These are phyloP conservation scores for Sparus aurata DNA, from an alignment of 2,797 vertebrate genomes.

Conservation along the genomic window DNA sequence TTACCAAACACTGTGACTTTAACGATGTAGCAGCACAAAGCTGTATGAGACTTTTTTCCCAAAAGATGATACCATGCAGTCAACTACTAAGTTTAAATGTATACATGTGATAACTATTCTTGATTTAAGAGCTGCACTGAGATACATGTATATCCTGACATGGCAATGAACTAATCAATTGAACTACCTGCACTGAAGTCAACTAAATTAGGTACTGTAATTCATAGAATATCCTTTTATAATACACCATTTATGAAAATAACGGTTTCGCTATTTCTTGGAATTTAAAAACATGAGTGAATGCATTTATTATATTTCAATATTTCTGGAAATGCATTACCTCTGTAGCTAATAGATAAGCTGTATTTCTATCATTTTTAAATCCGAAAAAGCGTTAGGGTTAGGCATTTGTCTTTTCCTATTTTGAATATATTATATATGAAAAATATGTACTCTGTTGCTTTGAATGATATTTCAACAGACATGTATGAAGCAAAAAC, in stretches of 20 bases:
- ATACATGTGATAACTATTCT: too few relatives aligned
- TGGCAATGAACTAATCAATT: too few relatives aligned
- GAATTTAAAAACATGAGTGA: neutral
- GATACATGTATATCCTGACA: too few relatives aligned
- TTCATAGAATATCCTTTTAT: neutral
- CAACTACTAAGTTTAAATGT: too few relatives aligned
- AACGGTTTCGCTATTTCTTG: neutral
- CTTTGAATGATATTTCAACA: neutral
- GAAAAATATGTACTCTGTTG: neutral
- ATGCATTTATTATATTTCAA: neutral
- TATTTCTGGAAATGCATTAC: neutral
- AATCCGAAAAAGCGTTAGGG: neutral
- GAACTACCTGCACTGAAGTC: neutral
- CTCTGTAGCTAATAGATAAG: neutral
- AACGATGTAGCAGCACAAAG: neutral
- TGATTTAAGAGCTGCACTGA: too few relatives aligned
- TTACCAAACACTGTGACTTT: neutral
- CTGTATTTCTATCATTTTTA: conserved; percentile 1
- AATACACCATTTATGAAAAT: neutral
- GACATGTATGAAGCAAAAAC: neutral
- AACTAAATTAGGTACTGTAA: neutral
- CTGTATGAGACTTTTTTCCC: too few relatives aligned
- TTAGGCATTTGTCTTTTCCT: neutral
- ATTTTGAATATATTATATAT: conserved; percentile 4
- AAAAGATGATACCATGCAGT: too few relatives aligned